Base-by-base conservation (phyloP, 2,113 vertebrate genomes). In the Tenebrosternarchus preto region DNA sequence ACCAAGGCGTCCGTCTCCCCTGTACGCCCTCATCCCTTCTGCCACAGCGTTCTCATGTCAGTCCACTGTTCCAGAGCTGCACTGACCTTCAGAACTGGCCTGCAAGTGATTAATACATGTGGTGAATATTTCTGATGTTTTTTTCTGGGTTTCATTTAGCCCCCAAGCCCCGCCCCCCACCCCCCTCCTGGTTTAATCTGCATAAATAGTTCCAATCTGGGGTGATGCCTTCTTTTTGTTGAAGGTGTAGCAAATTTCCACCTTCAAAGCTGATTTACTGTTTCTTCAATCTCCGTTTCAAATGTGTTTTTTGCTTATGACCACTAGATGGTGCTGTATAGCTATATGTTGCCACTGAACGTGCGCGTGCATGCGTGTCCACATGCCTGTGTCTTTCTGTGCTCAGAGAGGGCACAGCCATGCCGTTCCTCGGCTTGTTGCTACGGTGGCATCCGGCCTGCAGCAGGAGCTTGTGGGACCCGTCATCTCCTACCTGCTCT, bases 271-370 rank as follows among this genome's bases (percentile, higher is more conserved):
- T 68, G 20, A 39, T 9, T 39, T 22, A n/a, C 33, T 68, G 12
- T 68, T 19, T n/a, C 4, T 57, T 57, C 56, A 59, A 4, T 19
- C 33, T 17, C 17, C 12, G 5, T 20, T n/a, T 31, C 64, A 20
- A 68, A 57, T 66, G 50, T n/a, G 11, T 33, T 24, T 24, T 15
- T 31, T 29, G 43, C 68, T 33, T n/a, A 12, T 46, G 12, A 12
- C 66, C 82, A 27, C 77, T 76, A 83, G 82, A 83, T 83, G 82
- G 82, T 74, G 78, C 72, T 76, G 72, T 57, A 76, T 39, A 64
- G 72, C 82, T 83, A 33, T 11, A 25, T 19, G 39, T 31, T 31
- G 17, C 36, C 73, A 16, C 70, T 5, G 11, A 29, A 20, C 16
- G 17, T 4, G 56, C 17, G 3, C 60, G 20, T 24, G 19, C 46